Percentiles rank a stretch among this genome's conserved stretches.
Evolutionary conservation across 2,888 invertebrate genomes (phyloP).

Genomic region (Cephonodes hylas): DNA sequence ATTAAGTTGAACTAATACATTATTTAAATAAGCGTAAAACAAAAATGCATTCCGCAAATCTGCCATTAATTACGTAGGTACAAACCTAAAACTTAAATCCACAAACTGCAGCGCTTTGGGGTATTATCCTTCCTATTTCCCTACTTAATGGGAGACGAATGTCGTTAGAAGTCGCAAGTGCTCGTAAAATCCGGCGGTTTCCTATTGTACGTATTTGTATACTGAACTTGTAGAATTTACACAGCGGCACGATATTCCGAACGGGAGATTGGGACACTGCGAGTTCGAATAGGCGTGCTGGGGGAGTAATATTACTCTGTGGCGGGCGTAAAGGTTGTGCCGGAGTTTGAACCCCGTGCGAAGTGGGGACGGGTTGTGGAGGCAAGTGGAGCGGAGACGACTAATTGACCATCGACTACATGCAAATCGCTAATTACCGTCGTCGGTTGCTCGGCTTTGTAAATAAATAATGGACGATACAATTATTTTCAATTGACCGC

Average conservation of each 20-base stretch:
- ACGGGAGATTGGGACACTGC: neutral
- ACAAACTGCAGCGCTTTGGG: conserved; percentile 65
- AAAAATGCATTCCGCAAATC: conserved; percentile 44
- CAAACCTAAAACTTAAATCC: conserved; percentile 61
- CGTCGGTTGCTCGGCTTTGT: conserved; percentile 40
- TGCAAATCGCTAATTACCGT: conserved; percentile 69
- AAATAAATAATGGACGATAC: conserved; percentile 51
- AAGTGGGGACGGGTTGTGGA: conserved; percentile 32
- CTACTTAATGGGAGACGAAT: conserved; percentile 74
- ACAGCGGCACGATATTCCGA: neutral
- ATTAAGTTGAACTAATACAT: conserved; percentile 11
- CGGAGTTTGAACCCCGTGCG: conserved; percentile 28
- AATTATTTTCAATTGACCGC: conserved; percentile 42
- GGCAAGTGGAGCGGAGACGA: conserved; percentile 51
- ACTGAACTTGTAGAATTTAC: conserved; percentile 15
- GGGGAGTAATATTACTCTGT: conserved; percentile 8
- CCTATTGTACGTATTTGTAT: conserved; percentile 11
- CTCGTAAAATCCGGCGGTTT: conserved; percentile 67
- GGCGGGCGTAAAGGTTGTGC: conserved; percentile 23
- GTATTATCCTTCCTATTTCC: conserved; percentile 70
- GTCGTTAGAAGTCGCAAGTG: conserved; percentile 72
- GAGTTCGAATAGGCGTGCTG: neutral
- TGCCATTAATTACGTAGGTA: conserved; percentile 62
- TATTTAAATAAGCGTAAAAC: conserved; percentile 14
- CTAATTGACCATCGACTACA: conserved; percentile 68